Evolutionary conservation across 2,888 invertebrate species (phyloP).

Genomic region (Athalia rosae): DNA sequence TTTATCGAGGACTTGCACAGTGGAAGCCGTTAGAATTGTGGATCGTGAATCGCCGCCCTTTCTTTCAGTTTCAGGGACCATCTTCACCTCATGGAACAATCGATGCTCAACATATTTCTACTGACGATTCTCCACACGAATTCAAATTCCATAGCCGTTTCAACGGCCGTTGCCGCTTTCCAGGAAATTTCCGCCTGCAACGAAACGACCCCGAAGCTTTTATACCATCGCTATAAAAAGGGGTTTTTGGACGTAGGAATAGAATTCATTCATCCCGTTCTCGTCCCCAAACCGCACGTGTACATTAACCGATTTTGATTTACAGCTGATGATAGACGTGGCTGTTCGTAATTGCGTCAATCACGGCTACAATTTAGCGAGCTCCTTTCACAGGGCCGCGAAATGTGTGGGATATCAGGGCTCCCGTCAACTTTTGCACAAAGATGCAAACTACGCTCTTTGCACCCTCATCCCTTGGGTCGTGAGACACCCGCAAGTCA

Average conservation of each 20-base stretch:
- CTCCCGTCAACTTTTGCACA: constrained; percentile 81
- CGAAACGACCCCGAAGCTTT: constrained; percentile 75
- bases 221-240: constrained; percentile 80
- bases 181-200: constrained; percentile 77
- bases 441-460: constrained; percentile 82
- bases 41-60: too few relatives aligned
- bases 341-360: constrained; percentile 77
- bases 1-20: background rate
- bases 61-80: constrained; percentile 16
- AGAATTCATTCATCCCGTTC: background rate
- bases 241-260: constrained; percentile 72
- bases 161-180: constrained; percentile 77
- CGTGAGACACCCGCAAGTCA: constrained; percentile 76
- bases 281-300: background rate
- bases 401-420: constrained; percentile 82
- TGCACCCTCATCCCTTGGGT: constrained; percentile 79
- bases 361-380: constrained; percentile 77
- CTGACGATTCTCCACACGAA: constrained; percentile 77
- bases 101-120: constrained; percentile 78
- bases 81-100: constrained; percentile 54
- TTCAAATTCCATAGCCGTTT: constrained; percentile 74
- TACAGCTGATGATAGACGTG: constrained; percentile 76
- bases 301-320: constrained; percentile 61
- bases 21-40: too few relatives aligned
- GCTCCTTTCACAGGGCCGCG: constrained; percentile 78